phyloP scores from a whole-genome alignment of 2,888 invertebrate species.

The Slavum lentiscoides region DNA sequence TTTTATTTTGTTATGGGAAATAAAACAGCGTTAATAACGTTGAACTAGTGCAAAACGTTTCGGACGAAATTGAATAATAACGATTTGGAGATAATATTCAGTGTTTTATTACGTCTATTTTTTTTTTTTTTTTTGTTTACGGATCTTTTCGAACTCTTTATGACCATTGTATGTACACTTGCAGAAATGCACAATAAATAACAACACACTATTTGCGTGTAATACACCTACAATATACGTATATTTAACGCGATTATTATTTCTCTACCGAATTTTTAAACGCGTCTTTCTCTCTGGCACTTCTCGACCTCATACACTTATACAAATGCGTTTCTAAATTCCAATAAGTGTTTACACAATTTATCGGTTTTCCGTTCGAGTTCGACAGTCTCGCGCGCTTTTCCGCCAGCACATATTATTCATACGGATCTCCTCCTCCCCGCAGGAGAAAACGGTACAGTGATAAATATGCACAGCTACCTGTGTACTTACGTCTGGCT shows the following conservation, averaged over 20 bases:
- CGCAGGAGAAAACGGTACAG: background rate
- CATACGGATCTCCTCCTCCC: background rate
- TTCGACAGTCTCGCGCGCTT: slow-evolving; percentile 4
- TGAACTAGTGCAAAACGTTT: background rate
- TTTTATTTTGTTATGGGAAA: too few relatives aligned
- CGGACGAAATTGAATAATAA: background rate
- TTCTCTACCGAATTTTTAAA: too few relatives aligned
- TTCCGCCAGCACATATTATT: background rate
- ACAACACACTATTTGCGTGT: background rate
- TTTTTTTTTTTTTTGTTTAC: background rate
- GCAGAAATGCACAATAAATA: background rate
- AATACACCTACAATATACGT: too few relatives aligned
- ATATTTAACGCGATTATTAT: too few relatives aligned
- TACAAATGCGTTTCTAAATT: slow-evolving; percentile 26
- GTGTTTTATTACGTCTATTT: background rate
- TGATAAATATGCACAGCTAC: background rate
- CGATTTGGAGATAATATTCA: background rate
- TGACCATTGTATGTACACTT: too few relatives aligned
- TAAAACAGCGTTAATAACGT: too few relatives aligned
- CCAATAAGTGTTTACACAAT: slow-evolving; percentile 38
- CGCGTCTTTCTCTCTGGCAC: background rate
- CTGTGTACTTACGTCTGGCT: too few relatives aligned
- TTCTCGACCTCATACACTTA: background rate
- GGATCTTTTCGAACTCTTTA: background rate
- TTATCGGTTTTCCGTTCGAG: slow-evolving; percentile 13